phyloP scores from a whole-genome alignment of 2,113 vertebrate species.

The Macquaria australasica region DNA sequence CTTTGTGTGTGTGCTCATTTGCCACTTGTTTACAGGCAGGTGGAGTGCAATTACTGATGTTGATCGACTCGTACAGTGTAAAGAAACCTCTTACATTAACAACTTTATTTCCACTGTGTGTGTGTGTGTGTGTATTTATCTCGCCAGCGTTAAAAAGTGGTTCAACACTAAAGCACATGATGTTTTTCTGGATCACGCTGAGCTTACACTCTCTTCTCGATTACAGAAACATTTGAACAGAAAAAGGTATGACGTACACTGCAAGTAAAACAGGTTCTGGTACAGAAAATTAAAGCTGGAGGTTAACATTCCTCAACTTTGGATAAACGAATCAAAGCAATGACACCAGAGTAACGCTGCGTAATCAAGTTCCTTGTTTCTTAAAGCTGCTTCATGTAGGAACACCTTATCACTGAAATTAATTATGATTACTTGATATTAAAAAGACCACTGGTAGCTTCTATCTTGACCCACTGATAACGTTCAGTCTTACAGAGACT shows the following conservation, averaged over 20 bases:
- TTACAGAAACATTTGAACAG: not conserved
- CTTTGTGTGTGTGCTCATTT: slow-evolving; percentile 12
- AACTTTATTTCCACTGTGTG: not conserved
- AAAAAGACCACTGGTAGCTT: no score
- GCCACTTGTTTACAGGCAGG: not conserved
- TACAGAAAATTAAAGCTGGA: not conserved
- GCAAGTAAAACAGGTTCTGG: not conserved
- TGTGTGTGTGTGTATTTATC: not conserved
- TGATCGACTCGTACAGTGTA: not conserved
- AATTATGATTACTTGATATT: not conserved
- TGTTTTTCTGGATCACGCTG: not conserved
- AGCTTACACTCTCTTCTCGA: no score
- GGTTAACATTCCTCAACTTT: not conserved
- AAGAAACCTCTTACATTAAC: not conserved
- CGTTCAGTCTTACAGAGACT: no score
- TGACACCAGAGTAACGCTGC: not conserved
- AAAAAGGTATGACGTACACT: not conserved
- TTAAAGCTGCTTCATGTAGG: not conserved
- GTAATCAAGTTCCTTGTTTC: not conserved
- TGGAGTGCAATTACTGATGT: not conserved
- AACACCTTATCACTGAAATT: not conserved
- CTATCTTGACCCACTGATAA: no score
- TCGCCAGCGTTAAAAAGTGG: not conserved
- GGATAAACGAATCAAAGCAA: not conserved
- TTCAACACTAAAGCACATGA: not conserved